Conservation (phyloP, 2,888 invertebrate genomes). For the Xestobium rufovillosum region DNA sequence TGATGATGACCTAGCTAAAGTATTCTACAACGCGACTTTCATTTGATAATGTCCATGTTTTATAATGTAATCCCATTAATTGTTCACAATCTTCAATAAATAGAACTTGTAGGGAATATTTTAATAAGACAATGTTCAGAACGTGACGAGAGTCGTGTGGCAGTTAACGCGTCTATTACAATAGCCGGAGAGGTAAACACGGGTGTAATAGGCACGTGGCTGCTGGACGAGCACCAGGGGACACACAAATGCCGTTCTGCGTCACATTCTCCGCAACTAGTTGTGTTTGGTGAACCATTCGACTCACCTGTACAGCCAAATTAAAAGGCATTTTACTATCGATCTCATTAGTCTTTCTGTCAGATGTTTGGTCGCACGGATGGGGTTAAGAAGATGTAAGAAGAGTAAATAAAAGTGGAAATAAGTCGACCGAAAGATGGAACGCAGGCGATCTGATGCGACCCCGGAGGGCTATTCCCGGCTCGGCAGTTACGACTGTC, state of each 20-base stretch:
- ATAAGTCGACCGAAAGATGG: conserved; percentile 30
- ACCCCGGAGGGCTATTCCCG: conserved; percentile 53
- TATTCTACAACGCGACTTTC: no score
- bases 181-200: conserved; percentile 37
- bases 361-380: conserved; percentile 26
- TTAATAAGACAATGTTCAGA: no score
- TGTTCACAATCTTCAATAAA: no score
- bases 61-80: no score
- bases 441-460: conserved; percentile 42
- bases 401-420: conserved; percentile 37
- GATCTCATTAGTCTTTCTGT: conserved; percentile 33
- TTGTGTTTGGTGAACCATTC: no score
- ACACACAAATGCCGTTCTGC: conserved; percentile 21
- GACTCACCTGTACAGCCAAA: no score
- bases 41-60: no score
- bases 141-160: conserved; percentile 27
- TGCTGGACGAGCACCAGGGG: conserved; percentile 36
- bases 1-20: no score
- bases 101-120: no score
- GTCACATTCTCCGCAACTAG: not conserved
- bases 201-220: conserved; percentile 39
- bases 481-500: conserved; percentile 56
- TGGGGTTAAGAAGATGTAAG: conserved; percentile 33
- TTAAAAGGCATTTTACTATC: conserved; percentile 35
- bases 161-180: conserved; percentile 36